Evolutionary conservation across 2,888 invertebrate genomes (phyloP), one percentile per base, ranked within the genome.

Genomic region (Brachylomia viminalis): DNA sequence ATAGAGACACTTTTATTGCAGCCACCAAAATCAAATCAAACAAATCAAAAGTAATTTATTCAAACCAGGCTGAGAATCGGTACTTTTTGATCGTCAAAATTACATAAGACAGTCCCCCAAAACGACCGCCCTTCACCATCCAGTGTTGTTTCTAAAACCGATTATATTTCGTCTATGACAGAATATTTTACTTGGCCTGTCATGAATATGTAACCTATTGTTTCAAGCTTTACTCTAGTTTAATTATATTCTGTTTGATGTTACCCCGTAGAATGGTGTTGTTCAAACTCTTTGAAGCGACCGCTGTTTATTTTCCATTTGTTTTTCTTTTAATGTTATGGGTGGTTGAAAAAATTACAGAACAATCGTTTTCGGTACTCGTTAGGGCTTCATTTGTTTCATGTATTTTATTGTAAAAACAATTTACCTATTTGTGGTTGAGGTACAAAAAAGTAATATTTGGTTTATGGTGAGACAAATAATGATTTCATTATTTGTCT

Each of bases 361-460:
- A n/a, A 76, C 68, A 76, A 56, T 42, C 23, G n/a, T n/a, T 42
- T 42, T 30, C 23, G 62, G 42, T 66, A 47, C 33, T 61, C 47
- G 61, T 45, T 38, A 17, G 42, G n/a, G n/a, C 30, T 65, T 65
- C n/a, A 49, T 30, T 52, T 65, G n/a, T 65, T 45, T 59, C 11
- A 30, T 52, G 8, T 42, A 27, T 52, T 13, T 33, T 56, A 45
- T 33, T 0, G 15, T 23, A n/a, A 33, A 47, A 45, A 38, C 17
- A 45, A n/a, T 47, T 42, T 27, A 56, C 49, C 49, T 49, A 7
- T 15, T 42, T 30, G 23, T 15, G 17, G 0, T 33, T 47, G 47
- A 6, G 17, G 47, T 11, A 64, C n/a, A 17, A 27, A 10, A 5
- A n/a, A n/a, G 8, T 33, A 62, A 45, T 33, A 33, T 62, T 62